phyloP scores from a whole-genome alignment of 2,888 invertebrate genomes.

The Agriopis marginaria region DNA sequence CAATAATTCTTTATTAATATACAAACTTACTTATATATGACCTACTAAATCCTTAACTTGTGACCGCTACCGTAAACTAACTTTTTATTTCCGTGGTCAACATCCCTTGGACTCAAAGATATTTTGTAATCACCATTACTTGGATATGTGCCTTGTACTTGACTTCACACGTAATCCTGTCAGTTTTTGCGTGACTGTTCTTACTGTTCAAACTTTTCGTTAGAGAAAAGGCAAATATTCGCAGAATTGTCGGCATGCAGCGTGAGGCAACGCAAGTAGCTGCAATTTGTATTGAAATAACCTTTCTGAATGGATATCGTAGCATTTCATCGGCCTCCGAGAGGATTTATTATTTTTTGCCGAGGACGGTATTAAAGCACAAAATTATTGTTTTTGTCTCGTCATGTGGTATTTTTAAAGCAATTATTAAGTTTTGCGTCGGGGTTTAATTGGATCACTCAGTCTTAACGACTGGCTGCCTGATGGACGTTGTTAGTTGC shows the following conservation, averaged over 20 bases:
- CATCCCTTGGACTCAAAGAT: too few species aligned
- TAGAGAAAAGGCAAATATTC: slow-evolving; percentile 81
- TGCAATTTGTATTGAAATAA: slow-evolving; percentile 86
- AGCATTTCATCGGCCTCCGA: slow-evolving; percentile 77
- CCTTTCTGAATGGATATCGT: slow-evolving; percentile 81
- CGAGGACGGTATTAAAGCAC: slow-evolving; percentile 77
- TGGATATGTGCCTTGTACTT: too few species aligned
- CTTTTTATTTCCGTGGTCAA: too few species aligned
- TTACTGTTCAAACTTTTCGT: slow-evolving; percentile 18
- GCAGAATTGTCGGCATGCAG: slow-evolving; percentile 83
- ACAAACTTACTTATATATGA: too few species aligned
- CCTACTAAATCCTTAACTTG: too few species aligned
- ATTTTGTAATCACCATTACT: too few species aligned
- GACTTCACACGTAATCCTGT: neutral
- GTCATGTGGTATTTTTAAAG: slow-evolving; percentile 81
- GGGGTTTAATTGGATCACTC: slow-evolving; percentile 82
- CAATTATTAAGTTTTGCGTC: slow-evolving; percentile 83
- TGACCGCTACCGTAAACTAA: too few species aligned
- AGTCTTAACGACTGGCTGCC: slow-evolving; percentile 75
- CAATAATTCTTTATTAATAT: too few species aligned
- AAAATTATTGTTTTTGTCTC: slow-evolving; percentile 86
- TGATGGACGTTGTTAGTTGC: slow-evolving; percentile 61
- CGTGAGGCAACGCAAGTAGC: slow-evolving; percentile 80
- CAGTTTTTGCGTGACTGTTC: neutral
- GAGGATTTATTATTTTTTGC: slow-evolving; percentile 86